Evolutionary conservation across 1,140 invertebrate species (phyloP), one percentile per base, ranked within the genome.

Genomic region (Drosophila nebulosa): DNA sequence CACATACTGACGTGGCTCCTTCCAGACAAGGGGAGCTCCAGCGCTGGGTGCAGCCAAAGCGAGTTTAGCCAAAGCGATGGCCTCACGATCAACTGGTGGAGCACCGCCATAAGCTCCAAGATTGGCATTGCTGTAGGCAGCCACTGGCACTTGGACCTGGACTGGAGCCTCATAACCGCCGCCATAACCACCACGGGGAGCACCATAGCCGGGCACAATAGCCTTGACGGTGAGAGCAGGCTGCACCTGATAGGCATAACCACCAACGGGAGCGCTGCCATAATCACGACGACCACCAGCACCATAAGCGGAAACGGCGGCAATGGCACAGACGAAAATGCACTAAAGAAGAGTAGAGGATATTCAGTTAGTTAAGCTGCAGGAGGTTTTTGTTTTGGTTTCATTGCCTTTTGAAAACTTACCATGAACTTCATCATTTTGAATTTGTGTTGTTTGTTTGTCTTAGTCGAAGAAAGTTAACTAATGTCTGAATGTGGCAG

Each of bases 351-450:
- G 6, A 6, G 18, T n/a, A 14, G 14, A 39, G 4, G n/a, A 4
- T 6, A 55, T 52, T 78, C 18, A 66, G 42, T 52, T 10, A 21
- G 46, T 32, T 12, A 12, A 32, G 30, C 4, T 32, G 3, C 9
- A 32, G 9, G 30, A 12, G n/a, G n/a, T n/a, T n/a, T n/a, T n/a
- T n/a, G n/a, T n/a, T n/a, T n/a, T n/a, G n/a, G n/a, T n/a, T n/a
- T n/a, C n/a, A n/a, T n/a, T n/a, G n/a, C n/a, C n/a, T n/a, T 32
- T 21, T 2, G 22, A 4, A 4, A 22, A 6, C 81, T 85, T 68
- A 85, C 81, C 83, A 85, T 81, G 70, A 69, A 85, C 83, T 85
- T 85, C 81, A 85, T 81, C 81, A 85, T 85, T 75, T 64, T 84
- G 75, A 6, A 5, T 58, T 26, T 51, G 36, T 16, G 36, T 58